A percentile compares a stretch with the other conserved stretches of the same genome.
Evolutionary conservation across 2,888 invertebrate species (phyloP).

Genomic region (Ethmia dodecea): DNA sequence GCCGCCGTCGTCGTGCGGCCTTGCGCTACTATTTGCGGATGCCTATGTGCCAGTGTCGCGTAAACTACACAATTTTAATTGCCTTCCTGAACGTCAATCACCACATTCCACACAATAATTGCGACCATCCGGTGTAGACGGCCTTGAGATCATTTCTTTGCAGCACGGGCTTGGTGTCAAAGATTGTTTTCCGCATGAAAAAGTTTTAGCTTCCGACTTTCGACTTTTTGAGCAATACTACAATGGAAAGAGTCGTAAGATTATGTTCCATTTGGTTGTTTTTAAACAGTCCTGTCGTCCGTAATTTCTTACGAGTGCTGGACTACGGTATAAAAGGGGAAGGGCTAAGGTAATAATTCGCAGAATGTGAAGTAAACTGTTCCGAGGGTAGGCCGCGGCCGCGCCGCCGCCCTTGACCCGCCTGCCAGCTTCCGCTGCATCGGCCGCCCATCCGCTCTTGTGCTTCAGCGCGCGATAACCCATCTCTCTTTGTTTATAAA

Average conservation of each 20-base stretch:
- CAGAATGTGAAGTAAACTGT: conserved; percentile 30
- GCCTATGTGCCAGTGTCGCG: conserved; percentile 28
- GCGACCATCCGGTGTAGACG: conserved; percentile 22
- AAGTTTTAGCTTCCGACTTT: no score
- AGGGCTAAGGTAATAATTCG: conserved; percentile 32
- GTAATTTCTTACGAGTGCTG: no score
- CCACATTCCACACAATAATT: conserved; percentile 44
- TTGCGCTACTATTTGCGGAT: conserved; percentile 63
- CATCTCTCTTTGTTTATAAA: conserved; percentile 19
- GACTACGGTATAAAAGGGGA: no score
- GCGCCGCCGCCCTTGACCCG: conserved; percentile 49
- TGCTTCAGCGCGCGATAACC: conserved; percentile 14
- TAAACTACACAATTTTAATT: conserved; percentile 45
- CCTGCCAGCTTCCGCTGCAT: conserved; percentile 30
- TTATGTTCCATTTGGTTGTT: no score
- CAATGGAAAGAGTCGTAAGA: no score
- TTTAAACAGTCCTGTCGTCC: no score
- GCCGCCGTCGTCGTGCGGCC: conserved; percentile 48
- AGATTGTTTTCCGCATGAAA: no score
- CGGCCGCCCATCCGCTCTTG: conserved; percentile 24
- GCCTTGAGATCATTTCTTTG: no score
- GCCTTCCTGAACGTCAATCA: conserved; percentile 54
- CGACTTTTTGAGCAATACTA: no score
- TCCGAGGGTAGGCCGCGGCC: conserved; percentile 20
- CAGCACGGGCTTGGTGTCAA: no score